phyloP scores from a whole-genome alignment of 2,113 vertebrate species.

The Eonycteris spelaea region DNA sequence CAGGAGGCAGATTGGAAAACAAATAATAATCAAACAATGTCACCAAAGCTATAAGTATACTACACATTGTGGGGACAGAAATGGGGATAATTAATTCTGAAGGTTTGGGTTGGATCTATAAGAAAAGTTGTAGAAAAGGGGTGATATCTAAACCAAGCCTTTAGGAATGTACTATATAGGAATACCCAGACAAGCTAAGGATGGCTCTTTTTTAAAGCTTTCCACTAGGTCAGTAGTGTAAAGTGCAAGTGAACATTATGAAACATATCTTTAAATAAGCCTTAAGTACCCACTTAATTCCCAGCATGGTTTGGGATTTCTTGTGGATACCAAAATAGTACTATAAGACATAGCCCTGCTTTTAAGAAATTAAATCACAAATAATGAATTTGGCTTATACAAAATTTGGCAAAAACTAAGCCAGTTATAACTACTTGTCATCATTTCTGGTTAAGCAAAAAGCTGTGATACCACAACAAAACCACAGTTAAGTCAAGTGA shows the following conservation, averaged over 20 bases:
- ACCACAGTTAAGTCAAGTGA: not conserved
- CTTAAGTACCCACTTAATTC: not conserved
- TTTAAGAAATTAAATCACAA: conserved; percentile 45
- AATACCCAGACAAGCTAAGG: not conserved
- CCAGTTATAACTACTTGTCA: not conserved
- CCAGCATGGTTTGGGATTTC: not conserved
- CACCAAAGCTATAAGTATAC: not conserved
- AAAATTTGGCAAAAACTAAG: conserved; percentile 9
- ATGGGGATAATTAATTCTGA: not conserved
- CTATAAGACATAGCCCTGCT: not conserved
- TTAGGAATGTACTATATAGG: not conserved
- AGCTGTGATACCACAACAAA: not conserved
- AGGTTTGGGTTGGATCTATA: not conserved
- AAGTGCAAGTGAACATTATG: conserved; percentile 5
- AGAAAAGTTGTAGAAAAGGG: conserved; percentile 10
- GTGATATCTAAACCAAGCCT: not conserved
- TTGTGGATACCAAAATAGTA: not conserved
- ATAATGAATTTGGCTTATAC: not conserved
- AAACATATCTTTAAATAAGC: conserved; percentile 9
- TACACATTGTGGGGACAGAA: not conserved
- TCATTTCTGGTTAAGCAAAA: conserved; percentile 5
- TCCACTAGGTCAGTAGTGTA: not conserved
- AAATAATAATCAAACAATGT: conserved; percentile 26
- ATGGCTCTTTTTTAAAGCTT: not conserved
- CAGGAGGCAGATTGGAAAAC: not conserved